Evolutionary conservation across 2,888 invertebrate species (phyloP), one percentile per base, ranked within the genome.

Genomic region (Helicoverpa assulta): DNA sequence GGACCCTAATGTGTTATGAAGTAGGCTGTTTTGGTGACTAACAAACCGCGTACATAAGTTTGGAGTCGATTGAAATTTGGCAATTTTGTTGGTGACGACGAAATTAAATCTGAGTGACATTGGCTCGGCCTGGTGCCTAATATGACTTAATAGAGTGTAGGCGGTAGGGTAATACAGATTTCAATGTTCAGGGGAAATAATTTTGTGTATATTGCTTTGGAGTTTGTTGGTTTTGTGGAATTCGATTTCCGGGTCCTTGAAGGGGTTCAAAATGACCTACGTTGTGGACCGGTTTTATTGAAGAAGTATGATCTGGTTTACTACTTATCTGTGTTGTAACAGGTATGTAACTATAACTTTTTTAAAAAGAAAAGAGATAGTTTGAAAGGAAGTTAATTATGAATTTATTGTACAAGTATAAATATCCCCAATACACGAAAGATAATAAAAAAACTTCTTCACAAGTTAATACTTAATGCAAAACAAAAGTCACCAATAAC

Each of bases 71-170:
- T 95, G 93, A 94, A 94, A 91, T 90, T 88, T 88, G 84, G 88
- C 90, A 90, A 91, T 94, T 94, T 92, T 87, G 89, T 85, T 87
- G 88, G 87, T 86, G 81, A 86, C 83, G 90, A 90, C 90, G 89
- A 89, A 93, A 92, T 93, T 94, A 92, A 95, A 95, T 92, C 93
- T 91, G 90, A 90, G 90, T 90, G 87, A 90, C 85, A 84, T 82
- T 76, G 85, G 80, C 85, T 58, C 80, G 61, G 72, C 83, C 85
- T 78, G 80, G 84, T 78, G 80, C 76, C 76, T 68, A 73, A 79
- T 83, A 87, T 87, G 87, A 86, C 82, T 86, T 81, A 52, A 52
- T 60, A 21, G 51, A 55, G 54, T 61, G 70, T 64, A 72, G 75
- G 74, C 73, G 73, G 73, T 53, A 60, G 55, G 58, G 47, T 81